Evolutionary conservation across 2,797 vertebrate genomes (phyloP), one percentile per base, ranked within the genome.

Genomic region (Chelon auratus): DNA sequence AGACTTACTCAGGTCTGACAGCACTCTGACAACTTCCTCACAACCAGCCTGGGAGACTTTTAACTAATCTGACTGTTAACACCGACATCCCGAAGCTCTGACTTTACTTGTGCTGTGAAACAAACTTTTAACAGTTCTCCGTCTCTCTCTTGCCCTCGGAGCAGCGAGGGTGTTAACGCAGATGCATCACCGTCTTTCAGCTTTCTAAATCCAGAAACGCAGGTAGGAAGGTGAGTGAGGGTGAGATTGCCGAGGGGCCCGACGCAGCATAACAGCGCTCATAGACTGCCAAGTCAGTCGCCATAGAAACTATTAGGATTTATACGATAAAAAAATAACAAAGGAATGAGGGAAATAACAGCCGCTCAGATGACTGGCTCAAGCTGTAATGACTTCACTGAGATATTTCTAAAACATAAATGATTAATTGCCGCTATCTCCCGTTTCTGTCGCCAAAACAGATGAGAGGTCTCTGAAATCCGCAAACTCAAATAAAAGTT

Each of bases 241-340:
- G 77, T 87, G 83, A 89, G 69, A 89, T 63, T 54, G 75, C 81
- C 15, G 15, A 72, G 72, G 78, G 78, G 77, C 66, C 56, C 63
- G 80, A 73, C 7, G 61, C 72, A 87, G 43, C 62, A 83, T 53
- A 89, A 83, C 78, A 86, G 54, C 56, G 39, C 75, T 58, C 24
- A 26, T 26, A 26, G 24, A 26, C 72, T 70, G 77, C 64, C 75
- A 81, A 79, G 70, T 70, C 78, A 78, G 84, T 90, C 74, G 76
- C 87, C 88, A 90, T 91, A 90, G 88, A 90, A 90, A 91, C 87
- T 58, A 79, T 85, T 78, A 65, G 52, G 22, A 75, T 50, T 62
- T 52, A 40, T 70, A 77, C 66, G 78, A 84, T 82, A 77, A 86
- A 85, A 90, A 89, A 75, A 24, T 2, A 26, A 80, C 12, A 62